A percentile compares a stretch with the other conserved stretches of the same genome.
Conservation (phyloP, 2,888 invertebrate species). For the Tiphia femorata region DNA sequence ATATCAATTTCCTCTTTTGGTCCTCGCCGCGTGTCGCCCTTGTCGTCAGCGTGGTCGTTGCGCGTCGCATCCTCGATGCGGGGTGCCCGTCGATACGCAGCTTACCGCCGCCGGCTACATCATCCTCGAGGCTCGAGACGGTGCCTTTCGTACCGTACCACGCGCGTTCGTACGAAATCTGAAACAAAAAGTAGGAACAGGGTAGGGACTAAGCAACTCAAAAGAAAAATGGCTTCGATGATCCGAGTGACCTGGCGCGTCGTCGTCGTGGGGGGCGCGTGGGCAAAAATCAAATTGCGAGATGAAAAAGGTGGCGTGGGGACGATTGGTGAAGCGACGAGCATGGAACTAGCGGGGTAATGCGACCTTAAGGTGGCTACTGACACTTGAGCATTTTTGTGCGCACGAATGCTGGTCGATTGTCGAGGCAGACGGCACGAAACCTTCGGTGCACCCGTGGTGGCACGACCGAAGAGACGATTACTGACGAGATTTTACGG, state of each 20-base stretch:
- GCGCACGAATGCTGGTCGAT: no score
- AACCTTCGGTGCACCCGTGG: no score
- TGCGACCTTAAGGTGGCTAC: no score
- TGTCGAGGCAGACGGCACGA: no score
- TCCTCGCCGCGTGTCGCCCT: no score
- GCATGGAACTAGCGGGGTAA: no score
- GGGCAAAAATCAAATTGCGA: conserved; percentile 22
- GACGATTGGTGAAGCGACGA: conserved; percentile 7
- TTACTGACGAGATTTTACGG: no score
- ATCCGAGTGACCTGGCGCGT: not conserved
- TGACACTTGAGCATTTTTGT: no score
- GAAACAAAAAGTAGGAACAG: conserved; percentile 66
- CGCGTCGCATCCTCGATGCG: conserved; percentile 1
- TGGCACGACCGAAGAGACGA: no score
- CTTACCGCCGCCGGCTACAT: conserved; percentile 37
- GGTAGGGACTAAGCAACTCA: conserved; percentile 64
- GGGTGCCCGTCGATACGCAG: conserved; percentile 16
- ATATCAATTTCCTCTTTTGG: no score
- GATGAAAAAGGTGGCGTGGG: conserved; percentile 7
- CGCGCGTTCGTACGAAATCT: conserved; percentile 51
- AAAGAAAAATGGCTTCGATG: conserved; percentile 49
- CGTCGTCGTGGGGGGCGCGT: no score
- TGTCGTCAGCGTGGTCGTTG: not conserved
- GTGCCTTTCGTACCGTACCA: conserved; percentile 35
- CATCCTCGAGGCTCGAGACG: conserved; percentile 43